Conservation (phyloP, 2,113 vertebrate genomes). For the Ailurus styani region DNA sequence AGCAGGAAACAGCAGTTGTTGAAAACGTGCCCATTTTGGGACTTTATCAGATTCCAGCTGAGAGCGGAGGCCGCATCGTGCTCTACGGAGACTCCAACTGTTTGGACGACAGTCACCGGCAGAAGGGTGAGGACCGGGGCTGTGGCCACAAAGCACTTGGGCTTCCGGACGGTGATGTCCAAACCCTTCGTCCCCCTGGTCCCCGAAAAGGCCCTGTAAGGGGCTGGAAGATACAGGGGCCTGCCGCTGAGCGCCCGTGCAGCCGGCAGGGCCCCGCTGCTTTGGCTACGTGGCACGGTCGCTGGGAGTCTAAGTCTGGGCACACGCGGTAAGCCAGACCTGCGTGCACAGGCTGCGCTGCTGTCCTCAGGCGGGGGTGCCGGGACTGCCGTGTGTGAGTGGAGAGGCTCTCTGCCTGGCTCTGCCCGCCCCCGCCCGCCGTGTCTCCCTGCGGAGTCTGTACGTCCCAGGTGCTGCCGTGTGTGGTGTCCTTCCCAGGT, state of each 20-base stretch:
- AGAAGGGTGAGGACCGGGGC: conserved; percentile 87
- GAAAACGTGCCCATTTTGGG: conserved; percentile 95
- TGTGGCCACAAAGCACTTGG: not conserved
- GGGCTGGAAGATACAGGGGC: not conserved
- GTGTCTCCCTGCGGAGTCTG: not conserved
- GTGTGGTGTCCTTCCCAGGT: accelerated
- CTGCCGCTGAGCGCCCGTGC: too few species aligned
- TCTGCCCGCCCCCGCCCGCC: accelerated
- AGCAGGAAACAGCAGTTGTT: conserved; percentile 93
- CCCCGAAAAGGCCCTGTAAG: accelerated
- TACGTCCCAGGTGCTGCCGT: not conserved
- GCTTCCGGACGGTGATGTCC: not conserved
- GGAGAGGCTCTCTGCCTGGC: not conserved
- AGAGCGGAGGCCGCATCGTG: conserved; percentile 93
- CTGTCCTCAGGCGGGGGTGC: not conserved
- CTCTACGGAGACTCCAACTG: conserved; percentile 98
- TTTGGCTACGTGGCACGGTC: not conserved
- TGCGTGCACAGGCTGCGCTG: accelerated
- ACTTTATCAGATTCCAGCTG: conserved; percentile 92
- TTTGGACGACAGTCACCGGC: conserved; percentile 97
- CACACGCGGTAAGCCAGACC: not conserved
- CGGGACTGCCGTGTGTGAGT: accelerated
- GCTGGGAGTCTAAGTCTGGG: not conserved
- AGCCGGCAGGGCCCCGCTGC: accelerated
- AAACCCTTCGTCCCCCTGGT: not conserved